phyloP scores from a whole-genome alignment of 2,888 invertebrate species.

The Polydesmus complanatus region DNA sequence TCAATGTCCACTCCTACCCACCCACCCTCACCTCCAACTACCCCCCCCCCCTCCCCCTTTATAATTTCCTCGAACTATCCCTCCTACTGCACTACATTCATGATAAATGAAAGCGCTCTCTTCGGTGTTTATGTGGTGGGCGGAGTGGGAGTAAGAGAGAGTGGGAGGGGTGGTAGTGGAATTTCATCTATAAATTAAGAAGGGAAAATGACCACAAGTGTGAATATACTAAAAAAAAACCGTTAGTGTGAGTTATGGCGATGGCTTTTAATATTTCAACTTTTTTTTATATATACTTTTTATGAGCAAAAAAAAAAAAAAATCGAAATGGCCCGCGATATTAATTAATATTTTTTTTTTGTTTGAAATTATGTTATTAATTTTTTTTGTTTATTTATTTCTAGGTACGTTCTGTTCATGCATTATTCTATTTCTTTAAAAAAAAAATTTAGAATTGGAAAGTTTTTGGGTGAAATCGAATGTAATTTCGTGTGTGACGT shows the following conservation, averaged over 20 bases:
- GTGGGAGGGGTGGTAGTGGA: neutral
- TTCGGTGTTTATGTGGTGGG: neutral
- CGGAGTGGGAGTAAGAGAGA: neutral
- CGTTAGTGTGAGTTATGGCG: neutral
- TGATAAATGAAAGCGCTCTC: neutral
- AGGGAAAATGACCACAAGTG: neutral
- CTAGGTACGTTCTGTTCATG: no score
- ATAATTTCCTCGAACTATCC: neutral
- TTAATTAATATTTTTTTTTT: no score
- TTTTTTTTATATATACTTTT: no score
- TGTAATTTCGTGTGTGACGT: no score
- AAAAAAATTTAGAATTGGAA: no score
- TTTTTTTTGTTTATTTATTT: no score
- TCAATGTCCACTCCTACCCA: no score
- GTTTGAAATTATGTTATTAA: no score
- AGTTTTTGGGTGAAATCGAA: no score
- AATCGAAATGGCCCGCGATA: no score
- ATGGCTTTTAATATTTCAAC: neutral
- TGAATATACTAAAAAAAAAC: neutral
- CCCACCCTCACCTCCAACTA: neutral
- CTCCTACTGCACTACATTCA: neutral
- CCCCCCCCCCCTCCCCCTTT: neutral
- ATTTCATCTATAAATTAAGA: neutral
- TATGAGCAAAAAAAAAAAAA: no score
- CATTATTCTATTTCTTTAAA: no score